These are phyloP conservation scores for Pseudopipra pipra DNA, from an alignment of 2,113 vertebrate genomes.

Conservation along the genomic window DNA sequence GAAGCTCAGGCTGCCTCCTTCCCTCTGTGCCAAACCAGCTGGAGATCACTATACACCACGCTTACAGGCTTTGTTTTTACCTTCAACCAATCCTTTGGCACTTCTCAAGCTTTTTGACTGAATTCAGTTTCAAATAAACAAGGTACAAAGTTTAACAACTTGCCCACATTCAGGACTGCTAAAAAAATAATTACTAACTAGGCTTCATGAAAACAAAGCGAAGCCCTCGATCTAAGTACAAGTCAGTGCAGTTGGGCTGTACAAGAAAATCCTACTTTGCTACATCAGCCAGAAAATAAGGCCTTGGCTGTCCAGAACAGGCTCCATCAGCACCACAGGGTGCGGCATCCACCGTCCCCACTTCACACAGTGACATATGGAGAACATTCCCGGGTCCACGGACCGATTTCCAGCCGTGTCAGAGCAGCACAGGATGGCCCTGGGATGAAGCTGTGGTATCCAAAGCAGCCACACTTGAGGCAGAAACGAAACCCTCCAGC, in stretches of 20 bases:
- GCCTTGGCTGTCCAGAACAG: background rate
- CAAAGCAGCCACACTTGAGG: background rate
- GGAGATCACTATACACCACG: background rate
- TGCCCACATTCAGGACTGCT: background rate
- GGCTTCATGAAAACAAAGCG: background rate
- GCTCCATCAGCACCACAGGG: background rate
- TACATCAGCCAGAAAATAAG: slow-evolving; percentile 18
- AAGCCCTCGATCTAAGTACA: background rate
- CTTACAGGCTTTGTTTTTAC: background rate
- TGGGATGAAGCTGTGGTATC: background rate
- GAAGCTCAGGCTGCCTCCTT: background rate
- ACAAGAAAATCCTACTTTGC: background rate
- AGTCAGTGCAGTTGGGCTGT: background rate
- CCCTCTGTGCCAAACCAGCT: background rate
- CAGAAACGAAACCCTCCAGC: background rate
- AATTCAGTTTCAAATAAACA: background rate
- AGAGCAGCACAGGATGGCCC: background rate
- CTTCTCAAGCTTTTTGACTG: background rate
- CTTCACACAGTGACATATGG: background rate
- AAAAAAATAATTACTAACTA: background rate
- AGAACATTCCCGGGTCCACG: background rate
- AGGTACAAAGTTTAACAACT: background rate
- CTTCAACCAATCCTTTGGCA: background rate
- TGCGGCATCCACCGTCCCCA: background rate
- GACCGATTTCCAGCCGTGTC: background rate